A percentile compares a stretch with the other conserved stretches of the same genome.
phyloP scores from a whole-genome alignment of 2,113 vertebrate genomes.

The Laticauda laticaudata region DNA sequence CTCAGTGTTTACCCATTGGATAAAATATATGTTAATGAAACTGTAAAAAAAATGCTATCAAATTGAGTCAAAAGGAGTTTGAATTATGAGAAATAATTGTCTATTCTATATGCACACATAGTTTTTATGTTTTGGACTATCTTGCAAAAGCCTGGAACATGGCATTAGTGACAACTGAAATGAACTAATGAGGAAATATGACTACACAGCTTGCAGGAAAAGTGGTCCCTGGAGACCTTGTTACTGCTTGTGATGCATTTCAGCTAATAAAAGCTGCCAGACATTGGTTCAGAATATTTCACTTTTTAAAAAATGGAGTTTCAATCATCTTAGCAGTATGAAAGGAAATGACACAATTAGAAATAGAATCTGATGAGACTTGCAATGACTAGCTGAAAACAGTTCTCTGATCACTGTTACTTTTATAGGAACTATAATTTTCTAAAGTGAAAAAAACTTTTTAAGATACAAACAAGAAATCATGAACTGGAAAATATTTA shows the following conservation, averaged over 20 bases:
- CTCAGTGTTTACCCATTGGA: constrained; percentile 51
- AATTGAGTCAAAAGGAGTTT: constrained; percentile 59
- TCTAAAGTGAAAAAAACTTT: constrained; percentile 40
- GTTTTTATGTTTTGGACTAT: constrained; percentile 61
- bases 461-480: constrained; percentile 44
- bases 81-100: constrained; percentile 65
- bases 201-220: constrained; percentile 66
- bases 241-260: constrained; percentile 80
- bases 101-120: constrained; percentile 53
- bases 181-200: constrained; percentile 79
- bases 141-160: constrained; percentile 69
- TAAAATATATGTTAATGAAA: constrained; percentile 70
- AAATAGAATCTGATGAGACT: constrained; percentile 60
- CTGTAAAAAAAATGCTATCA: constrained; percentile 54
- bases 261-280: constrained; percentile 82
- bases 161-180: constrained; percentile 76
- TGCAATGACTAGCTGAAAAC: constrained; percentile 53
- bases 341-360: constrained; percentile 62
- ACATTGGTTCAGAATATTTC: constrained; percentile 62
- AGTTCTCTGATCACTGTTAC: constrained; percentile 39
- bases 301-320: constrained; percentile 62
- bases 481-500: constrained; percentile 8
- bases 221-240: constrained; percentile 83
- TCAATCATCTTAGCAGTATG: constrained; percentile 62
- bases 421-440: constrained; percentile 37